Percentiles rank a stretch among this genome's conserved stretches.
phyloP scores from a whole-genome alignment of 1,140 invertebrate genomes.

The Drosophila arawakana region DNA sequence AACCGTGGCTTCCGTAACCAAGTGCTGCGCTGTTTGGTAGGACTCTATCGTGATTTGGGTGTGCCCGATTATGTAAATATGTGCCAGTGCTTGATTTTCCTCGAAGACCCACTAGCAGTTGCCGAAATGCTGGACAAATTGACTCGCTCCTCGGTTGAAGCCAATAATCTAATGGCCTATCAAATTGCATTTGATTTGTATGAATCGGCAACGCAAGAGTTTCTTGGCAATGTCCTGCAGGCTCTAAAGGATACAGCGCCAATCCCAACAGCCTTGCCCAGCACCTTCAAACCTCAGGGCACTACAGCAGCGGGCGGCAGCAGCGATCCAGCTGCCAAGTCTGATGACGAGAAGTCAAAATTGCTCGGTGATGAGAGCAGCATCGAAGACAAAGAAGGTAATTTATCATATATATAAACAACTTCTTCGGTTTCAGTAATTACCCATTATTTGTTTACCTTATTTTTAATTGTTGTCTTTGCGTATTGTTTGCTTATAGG shows the following conservation, averaged over 20 bases:
- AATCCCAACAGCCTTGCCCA: constrained; percentile 90
- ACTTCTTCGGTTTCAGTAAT: neutral
- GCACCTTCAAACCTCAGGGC: constrained; percentile 89
- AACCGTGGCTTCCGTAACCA: constrained; percentile 96
- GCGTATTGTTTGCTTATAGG: constrained; percentile 33
- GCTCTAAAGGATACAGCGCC: constrained; percentile 93
- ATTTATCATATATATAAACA: neutral
- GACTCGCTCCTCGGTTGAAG: constrained; percentile 91
- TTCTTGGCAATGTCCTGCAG: constrained; percentile 94
- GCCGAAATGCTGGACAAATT: constrained; percentile 96
- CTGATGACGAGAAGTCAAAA: constrained; percentile 85
- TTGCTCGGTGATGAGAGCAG: constrained; percentile 80
- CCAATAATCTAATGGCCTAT: constrained; percentile 95
- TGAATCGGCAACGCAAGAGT: constrained; percentile 99
- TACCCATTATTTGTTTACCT: neutral
- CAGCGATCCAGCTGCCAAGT: constrained; percentile 84
- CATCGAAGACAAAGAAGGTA: constrained; percentile 72
- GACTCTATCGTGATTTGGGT: constrained; percentile 93
- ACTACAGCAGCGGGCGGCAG: constrained; percentile 48
- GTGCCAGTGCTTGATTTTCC: constrained; percentile 97
- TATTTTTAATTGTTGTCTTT: neutral
- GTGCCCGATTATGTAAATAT: constrained; percentile 98
- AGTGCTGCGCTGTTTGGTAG: constrained; percentile 95
- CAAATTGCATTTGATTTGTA: constrained; percentile 99
- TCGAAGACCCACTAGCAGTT: constrained; percentile 96